Evolutionary conservation across 2,113 vertebrate species (phyloP).

Genomic region (Campylorhamphus procurvoides): DNA sequence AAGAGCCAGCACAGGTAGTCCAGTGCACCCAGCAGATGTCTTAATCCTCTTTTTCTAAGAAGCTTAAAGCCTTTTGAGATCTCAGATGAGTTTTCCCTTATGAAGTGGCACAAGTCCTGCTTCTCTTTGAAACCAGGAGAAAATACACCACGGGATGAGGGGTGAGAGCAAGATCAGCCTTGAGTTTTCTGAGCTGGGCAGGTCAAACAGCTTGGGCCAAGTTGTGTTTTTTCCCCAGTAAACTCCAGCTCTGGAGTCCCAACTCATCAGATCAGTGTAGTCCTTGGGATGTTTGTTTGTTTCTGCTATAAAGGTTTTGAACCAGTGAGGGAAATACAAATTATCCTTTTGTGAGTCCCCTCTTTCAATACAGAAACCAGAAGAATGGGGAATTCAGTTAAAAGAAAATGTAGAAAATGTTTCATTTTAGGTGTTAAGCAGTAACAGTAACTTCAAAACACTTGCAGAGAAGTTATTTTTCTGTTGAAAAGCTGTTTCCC

Average conservation of each 20-base stretch:
- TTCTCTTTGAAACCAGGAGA: background rate
- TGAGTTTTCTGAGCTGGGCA: background rate
- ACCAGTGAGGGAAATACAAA: background rate
- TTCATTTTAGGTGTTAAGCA: constrained; percentile 46
- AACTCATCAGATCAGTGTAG: background rate
- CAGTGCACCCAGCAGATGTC: background rate
- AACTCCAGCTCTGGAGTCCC: background rate
- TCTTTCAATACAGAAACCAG: background rate
- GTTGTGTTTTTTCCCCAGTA: background rate
- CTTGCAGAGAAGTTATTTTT: background rate
- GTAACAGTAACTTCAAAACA: constrained; percentile 11
- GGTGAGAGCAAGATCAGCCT: background rate
- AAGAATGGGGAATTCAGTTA: background rate
- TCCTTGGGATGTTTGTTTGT: background rate
- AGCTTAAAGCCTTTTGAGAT: background rate
- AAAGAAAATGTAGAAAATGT: background rate
- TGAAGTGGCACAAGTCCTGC: background rate
- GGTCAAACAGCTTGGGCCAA: background rate
- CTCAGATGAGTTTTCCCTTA: background rate
- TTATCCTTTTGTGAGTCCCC: background rate
- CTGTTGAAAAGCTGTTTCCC: constrained; percentile 15
- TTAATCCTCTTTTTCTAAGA: background rate
- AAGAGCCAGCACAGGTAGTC: background rate
- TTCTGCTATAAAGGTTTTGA: background rate
- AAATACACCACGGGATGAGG: background rate